Evolutionary conservation across 2,888 invertebrate species (phyloP).

Genomic region (Sminthurides aquaticus): DNA sequence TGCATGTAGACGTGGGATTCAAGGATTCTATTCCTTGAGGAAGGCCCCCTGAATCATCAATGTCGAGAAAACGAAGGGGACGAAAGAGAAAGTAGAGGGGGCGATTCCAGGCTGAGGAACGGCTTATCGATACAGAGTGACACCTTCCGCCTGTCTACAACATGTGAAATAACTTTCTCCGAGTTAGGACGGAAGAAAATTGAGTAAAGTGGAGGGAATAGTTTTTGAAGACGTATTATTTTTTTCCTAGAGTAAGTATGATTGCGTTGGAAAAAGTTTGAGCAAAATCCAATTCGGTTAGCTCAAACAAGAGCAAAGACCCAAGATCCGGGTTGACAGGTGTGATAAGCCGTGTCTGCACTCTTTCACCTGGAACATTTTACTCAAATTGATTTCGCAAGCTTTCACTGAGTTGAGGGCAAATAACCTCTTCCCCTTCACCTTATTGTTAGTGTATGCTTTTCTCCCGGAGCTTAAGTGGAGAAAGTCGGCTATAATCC

Average conservation of each 20-base stretch:
- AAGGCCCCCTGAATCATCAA: no score
- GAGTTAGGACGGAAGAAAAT: neutral
- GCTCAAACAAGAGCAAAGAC: neutral
- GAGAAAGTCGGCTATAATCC: no score
- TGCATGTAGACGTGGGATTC: no score
- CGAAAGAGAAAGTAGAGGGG: no score
- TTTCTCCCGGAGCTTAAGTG: no score
- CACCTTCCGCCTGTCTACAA: neutral
- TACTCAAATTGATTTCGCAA: neutral
- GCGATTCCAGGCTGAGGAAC: no score
- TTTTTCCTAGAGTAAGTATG: neutral
- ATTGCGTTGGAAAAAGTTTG: neutral
- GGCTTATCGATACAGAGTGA: no score
- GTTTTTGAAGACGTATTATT: neutral
- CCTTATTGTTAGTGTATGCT: no score
- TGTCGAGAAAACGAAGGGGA: no score
- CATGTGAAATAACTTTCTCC: neutral
- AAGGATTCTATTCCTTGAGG: no score
- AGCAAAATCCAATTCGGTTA: neutral
- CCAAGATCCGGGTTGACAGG: neutral
- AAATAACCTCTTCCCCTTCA: neutral
- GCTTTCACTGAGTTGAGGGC: neutral
- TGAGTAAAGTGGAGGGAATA: neutral
- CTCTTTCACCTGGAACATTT: neutral
- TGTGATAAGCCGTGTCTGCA: neutral